These are phyloP conservation scores for Apotomis betuletana DNA, from an alignment of 2,888 invertebrate genomes.

Conservation along the genomic window DNA sequence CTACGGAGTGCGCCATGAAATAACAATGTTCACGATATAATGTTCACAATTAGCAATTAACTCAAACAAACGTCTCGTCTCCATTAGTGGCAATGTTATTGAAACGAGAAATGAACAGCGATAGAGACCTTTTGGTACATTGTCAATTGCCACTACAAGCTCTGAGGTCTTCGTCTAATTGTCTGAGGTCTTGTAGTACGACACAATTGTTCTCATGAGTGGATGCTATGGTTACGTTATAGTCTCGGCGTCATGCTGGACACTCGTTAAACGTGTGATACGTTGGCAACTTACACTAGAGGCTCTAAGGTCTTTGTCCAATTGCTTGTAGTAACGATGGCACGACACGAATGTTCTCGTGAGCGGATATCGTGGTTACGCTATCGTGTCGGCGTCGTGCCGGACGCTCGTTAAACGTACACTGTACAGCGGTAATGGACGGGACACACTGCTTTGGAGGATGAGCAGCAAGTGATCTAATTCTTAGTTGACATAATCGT, in stretches of 20 bases:
- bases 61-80: too few relatives aligned
- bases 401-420: conserved; percentile 35
- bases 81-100: too few relatives aligned
- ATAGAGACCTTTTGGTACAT: too few relatives aligned
- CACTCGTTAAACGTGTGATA: conserved; percentile 23
- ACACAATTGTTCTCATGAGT: conserved; percentile 16
- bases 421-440: background rate
- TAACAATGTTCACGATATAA: too few relatives aligned
- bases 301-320: background rate
- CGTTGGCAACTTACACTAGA: too few relatives aligned
- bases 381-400: conserved; percentile 31
- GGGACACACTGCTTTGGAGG: background rate
- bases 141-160: too few relatives aligned
- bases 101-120: too few relatives aligned
- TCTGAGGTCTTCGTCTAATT: background rate
- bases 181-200: conserved; percentile 5
- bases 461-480: background rate
- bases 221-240: conserved; percentile 33
- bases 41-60: too few relatives aligned
- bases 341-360: conserved; percentile 8
- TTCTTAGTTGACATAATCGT: too few relatives aligned
- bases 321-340: conserved; percentile 1
- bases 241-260: conserved; percentile 30
- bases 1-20: too few relatives aligned
- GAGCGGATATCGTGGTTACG: conserved; percentile 34